Conservation (phyloP, 2,113 vertebrate species). For the Rafetus swinhoei region DNA sequence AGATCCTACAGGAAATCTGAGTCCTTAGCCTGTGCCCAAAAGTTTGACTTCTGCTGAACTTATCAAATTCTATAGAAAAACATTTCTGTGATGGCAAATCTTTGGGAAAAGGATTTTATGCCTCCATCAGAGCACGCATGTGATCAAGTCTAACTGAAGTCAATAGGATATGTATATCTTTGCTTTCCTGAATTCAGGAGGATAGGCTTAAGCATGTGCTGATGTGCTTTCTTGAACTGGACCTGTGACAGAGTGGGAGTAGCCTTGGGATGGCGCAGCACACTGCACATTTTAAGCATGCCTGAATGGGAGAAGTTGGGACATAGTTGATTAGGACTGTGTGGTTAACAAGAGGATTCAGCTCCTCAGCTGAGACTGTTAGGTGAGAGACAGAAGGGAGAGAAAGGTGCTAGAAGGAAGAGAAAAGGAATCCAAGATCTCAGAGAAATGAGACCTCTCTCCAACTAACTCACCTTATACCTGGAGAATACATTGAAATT, state of each 20-base stretch:
- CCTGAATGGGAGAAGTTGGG: neutral
- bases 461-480: neutral
- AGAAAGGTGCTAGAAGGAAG: neutral
- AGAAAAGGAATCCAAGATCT: too few relatives aligned
- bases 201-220: neutral
- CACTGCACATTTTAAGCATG: neutral
- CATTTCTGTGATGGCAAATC: neutral
- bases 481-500: neutral
- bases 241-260: neutral
- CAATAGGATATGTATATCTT: neutral
- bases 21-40: neutral
- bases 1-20: fast-evolving
- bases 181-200: neutral
- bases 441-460: neutral
- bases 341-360: neutral
- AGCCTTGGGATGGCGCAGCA: neutral
- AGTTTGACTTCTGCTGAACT: neutral
- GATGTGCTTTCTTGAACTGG: neutral
- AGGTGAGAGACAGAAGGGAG: neutral
- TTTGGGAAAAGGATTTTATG: neutral
- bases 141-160: neutral
- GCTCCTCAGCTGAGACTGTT: neutral
- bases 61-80: neutral
- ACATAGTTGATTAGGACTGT: neutral
- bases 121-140: neutral